Conservation (phyloP, 2,113 vertebrate genomes). For the Pelusios castaneus region DNA sequence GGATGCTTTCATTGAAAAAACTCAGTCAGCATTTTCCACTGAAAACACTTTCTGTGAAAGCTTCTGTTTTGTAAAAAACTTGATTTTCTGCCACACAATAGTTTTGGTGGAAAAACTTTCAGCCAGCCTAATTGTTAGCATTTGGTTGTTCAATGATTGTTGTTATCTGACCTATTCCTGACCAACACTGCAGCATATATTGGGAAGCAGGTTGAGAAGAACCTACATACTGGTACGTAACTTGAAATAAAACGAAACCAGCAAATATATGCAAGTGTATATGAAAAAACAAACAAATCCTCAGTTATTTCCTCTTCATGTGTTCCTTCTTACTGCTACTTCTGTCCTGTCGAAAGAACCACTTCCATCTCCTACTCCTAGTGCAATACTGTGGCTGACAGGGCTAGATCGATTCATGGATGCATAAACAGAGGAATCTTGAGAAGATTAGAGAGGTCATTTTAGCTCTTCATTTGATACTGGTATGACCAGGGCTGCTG, state of each 20-base stretch:
- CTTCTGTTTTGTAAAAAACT: not conserved
- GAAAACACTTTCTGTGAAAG: not conserved
- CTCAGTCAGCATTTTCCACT: not conserved
- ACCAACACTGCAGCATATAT: not conserved
- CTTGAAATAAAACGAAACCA: not conserved
- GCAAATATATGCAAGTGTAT: not conserved
- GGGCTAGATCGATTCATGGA: not conserved
- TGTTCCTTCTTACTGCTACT: not conserved
- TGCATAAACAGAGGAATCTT: not conserved
- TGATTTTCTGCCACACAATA: not conserved
- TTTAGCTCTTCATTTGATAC: not conserved
- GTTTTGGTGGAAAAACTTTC: not conserved
- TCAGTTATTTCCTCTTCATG: not conserved
- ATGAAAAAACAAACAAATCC: not conserved
- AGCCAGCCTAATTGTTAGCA: not conserved
- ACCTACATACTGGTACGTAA: not conserved
- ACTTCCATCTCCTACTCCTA: not conserved
- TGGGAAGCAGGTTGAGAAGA: not conserved
- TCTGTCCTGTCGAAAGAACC: fast-evolving
- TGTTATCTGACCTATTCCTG: not conserved
- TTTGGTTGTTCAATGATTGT: not conserved
- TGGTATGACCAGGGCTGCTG: not conserved
- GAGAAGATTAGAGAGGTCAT: not conserved
- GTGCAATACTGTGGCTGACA: not conserved
- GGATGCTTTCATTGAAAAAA: not conserved